Evolutionary conservation across 2,888 invertebrate genomes (phyloP), one percentile per base, ranked within the genome.

Genomic region (Cecidostiba fungosa): DNA sequence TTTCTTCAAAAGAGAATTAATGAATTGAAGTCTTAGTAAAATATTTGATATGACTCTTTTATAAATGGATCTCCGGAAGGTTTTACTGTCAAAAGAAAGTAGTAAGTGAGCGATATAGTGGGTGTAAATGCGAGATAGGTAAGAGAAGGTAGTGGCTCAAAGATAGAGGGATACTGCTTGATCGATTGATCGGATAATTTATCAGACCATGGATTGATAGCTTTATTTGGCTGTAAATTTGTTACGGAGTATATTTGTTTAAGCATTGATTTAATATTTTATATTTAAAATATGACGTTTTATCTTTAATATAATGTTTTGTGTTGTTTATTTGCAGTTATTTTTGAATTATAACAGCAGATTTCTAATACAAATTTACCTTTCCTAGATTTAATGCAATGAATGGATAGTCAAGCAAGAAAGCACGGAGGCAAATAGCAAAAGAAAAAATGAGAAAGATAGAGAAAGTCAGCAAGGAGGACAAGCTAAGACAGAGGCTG

Each of bases 161-260:
- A 62, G 36, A 43, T 69, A 76, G 32, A 74, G 23, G n/a, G 23
- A 59, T 79, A 59, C 78, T 76, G 79, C 79, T 77, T 69, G 86
- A 83, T 76, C 79, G 84, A 73, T 82, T 36, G 84, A 86, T 66
- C 76, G 72, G 23, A 47, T 50, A 54, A 77, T 73, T 83, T 50
- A 79, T 81, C 77, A 77, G 70, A 1, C 8, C 39, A 29, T 59
- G 73, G 85, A 87, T 85, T 47, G 83, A 87, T 82, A 54, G 69
- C 69, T 87, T 81, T 77, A 85, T 87, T 83, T 78, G 36, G 23
- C 26, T 50, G 50, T 62, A 66, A 54, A 29, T 3, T 39, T 47
- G 16, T 72, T 10, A n/a, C 32, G 3, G 12, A 19, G 1, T 19
- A 47, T 32, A 47, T 5, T 16, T n/a, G n/a, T 76, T n/a, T 2